Conservation (phyloP, 2,113 vertebrate genomes). For the Spermophilus dauricus region DNA sequence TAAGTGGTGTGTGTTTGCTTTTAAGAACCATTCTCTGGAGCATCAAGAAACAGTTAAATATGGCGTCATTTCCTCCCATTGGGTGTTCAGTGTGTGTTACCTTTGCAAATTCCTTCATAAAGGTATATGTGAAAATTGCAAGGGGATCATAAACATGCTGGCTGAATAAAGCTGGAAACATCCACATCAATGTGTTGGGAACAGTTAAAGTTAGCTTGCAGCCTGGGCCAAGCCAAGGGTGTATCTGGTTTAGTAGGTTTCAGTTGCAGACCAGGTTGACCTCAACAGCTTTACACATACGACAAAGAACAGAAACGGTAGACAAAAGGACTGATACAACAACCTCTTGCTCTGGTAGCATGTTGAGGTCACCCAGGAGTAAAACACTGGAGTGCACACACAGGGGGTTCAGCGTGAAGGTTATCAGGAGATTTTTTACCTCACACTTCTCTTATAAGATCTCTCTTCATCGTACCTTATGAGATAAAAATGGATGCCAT, state of each 20-base stretch:
- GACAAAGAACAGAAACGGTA: conserved; percentile 76
- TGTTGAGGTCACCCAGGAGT: conserved; percentile 88
- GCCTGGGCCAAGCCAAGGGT: conserved; percentile 83
- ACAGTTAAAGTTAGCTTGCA: conserved; percentile 82
- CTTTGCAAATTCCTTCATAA: conserved; percentile 70
- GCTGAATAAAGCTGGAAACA: conserved; percentile 82
- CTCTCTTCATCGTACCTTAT: conserved; percentile 96
- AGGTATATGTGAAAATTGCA: conserved; percentile 77
- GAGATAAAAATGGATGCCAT: conserved; percentile 85
- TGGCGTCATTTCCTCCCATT: background rate
- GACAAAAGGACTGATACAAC: background rate
- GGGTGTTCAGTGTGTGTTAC: background rate
- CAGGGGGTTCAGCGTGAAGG: conserved; percentile 68
- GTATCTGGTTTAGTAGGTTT: conserved; percentile 77
- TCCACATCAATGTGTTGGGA: conserved; percentile 60
- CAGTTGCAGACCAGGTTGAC: conserved; percentile 84
- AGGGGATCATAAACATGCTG: conserved; percentile 82
- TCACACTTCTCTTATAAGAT: conserved; percentile 93
- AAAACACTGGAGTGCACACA: conserved; percentile 79
- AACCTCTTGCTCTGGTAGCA: conserved; percentile 79
- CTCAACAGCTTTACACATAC: conserved; percentile 88
- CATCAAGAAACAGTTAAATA: background rate
- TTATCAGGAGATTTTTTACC: conserved; percentile 91
- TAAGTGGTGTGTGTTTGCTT: conserved; percentile 75
- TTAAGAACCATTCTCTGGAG: conserved; percentile 30